Evolutionary conservation across 1,140 invertebrate species (phyloP).

Genomic region (Cryptotermes secundus): DNA sequence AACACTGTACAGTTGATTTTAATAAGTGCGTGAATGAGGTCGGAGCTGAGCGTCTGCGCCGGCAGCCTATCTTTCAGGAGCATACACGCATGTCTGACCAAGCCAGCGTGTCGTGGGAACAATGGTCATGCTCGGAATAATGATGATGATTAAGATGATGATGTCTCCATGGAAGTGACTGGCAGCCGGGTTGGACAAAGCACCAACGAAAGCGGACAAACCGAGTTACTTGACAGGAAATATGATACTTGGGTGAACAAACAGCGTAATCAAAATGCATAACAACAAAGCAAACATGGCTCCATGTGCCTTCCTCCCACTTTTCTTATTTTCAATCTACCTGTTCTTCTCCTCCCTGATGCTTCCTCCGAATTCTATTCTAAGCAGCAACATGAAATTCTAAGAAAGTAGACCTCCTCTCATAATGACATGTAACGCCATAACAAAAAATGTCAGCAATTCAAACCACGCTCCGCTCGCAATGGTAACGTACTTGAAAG

Average conservation of each 20-base stretch:
- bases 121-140: not conserved
- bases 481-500: not conserved
- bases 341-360: not conserved
- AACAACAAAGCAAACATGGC: conserved; percentile 16
- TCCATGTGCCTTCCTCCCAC: not conserved
- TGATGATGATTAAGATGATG: conserved; percentile 6
- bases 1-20: not conserved
- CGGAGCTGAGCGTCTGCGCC: too few species aligned
- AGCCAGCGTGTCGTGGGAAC: conserved; percentile 3
- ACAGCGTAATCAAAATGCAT: conserved; percentile 4
- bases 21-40: not conserved
- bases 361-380: not conserved
- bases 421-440: conserved; percentile 14
- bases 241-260: conserved; percentile 19
- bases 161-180: conserved; percentile 6
- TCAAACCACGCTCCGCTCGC: not conserved
- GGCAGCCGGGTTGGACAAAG: not conserved
- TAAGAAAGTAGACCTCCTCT: not conserved
- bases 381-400: conserved; percentile 16
- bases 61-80: not conserved
- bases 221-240: not conserved
- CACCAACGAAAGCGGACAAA: not conserved
- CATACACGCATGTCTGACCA: not conserved
- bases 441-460: not conserved
- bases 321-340: not conserved